Evolutionary conservation across 2,888 invertebrate genomes (phyloP).

Genomic region (Campoletis raptor): DNA sequence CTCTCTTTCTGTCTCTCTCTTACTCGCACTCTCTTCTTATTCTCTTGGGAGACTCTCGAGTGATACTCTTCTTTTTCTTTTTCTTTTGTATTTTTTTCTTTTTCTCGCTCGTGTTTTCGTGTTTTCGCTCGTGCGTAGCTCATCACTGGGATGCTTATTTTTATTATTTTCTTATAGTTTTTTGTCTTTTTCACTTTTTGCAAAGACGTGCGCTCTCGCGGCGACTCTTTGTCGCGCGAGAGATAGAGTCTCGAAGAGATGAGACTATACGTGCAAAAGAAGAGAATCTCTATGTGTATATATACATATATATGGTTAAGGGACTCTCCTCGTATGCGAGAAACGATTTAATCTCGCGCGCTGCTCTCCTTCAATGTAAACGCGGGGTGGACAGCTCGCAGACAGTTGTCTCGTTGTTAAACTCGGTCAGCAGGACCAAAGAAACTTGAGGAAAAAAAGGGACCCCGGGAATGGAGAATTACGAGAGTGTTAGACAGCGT

Average conservation of each 20-base stretch:
- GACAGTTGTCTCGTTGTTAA: constrained; percentile 53
- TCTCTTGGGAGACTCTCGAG: constrained; percentile 34
- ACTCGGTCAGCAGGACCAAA: constrained; percentile 59
- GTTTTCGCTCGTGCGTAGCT: constrained; percentile 54
- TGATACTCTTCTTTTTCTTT: constrained; percentile 56
- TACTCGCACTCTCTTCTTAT: no score
- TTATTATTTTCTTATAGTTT: constrained; percentile 22
- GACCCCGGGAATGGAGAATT: neutral
- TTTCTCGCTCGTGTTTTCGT: constrained; percentile 40
- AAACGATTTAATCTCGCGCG: constrained; percentile 73
- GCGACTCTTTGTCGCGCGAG: constrained; percentile 69
- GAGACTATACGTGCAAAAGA: neutral
- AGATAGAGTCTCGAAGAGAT: constrained; percentile 1
- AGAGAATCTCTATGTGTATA: neutral
- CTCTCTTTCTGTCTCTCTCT: no score
- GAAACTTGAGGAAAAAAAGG: constrained; percentile 28
- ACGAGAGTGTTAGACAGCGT: constrained; percentile 4
- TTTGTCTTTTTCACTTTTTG: constrained; percentile 52
- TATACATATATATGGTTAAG: neutral
- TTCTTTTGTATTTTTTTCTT: constrained; percentile 8
- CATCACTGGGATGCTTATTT: constrained; percentile 32
- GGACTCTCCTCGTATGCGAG: constrained; percentile 40
- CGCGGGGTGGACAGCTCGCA: constrained; percentile 53
- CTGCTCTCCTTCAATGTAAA: constrained; percentile 71
- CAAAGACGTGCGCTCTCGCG: constrained; percentile 39